Evolutionary conservation across 2,113 vertebrate species (phyloP), one percentile per base, ranked within the genome.

Genomic region (Caranx ignobilis): DNA sequence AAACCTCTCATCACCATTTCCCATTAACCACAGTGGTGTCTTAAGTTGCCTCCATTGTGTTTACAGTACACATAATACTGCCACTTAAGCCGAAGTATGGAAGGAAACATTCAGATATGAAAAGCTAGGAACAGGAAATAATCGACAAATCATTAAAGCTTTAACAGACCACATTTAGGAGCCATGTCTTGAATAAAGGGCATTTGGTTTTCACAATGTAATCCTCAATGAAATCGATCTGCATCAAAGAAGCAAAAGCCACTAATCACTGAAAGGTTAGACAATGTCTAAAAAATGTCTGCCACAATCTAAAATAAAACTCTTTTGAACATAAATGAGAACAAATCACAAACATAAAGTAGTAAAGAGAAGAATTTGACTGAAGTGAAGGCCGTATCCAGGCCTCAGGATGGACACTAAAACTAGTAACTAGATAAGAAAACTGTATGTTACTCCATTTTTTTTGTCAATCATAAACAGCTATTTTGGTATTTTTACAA

Each of bases 401-500:
- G 26, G 26, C 26, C 26, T 26, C 26, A 26, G 26, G 26, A 26
- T 26, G 26, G 26, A 26, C 26, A 26, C 26, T 26, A 26, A 26
- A 26, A 26, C 26, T 26, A 71, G 2, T 50, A 50, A 37, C n/a
- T 69, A 60, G 69, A 69, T 52, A 74, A 41, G 13, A 57, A 2
- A 32, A 11, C 32, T 32, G 3, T 3, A 10, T 6, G 37, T 37
- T 50, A 18, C 13, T 16, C 5, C 1, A 26, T 26, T 26, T 16
- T 5, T 48, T 18, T 18, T 48, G 0, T 48, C 61, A 54, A 64
- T 43, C 9, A 34, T 50, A 37, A 62, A 79, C 56, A 6, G 15
- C 34, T 68, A 35, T n/a, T 16, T 8, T 6, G 2, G 34, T 8
- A 6, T 8, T 0, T 37, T 18, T 37, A 54, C 1, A 43, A 69